Evolutionary conservation across 2,113 vertebrate genomes (phyloP), one percentile per base, ranked within the genome.

Genomic region (Cisticola juncidis): DNA sequence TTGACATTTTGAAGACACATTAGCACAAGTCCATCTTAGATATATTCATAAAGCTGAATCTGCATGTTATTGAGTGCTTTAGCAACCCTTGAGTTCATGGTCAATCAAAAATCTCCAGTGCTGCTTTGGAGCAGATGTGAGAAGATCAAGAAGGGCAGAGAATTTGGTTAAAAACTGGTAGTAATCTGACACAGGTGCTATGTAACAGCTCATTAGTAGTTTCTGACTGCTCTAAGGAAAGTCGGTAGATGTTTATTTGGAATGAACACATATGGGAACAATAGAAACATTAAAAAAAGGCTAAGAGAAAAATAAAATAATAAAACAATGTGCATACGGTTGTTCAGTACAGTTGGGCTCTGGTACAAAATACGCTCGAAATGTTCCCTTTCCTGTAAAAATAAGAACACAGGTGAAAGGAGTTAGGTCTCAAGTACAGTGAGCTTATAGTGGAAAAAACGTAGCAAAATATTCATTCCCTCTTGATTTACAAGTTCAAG

Each of bases 191-290:
- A 70, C 33, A 83, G 73, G 77, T 84, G 72, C 60, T 81, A 64
- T 82, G 42, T 70, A 66, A 44, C 60, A 93, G 61, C 35, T 88
- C 91, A 83, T 88, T 86, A 83, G 69, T 74, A 56, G 69, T 66
- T 95, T 92, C 68, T 88, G 51, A 70, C 58, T 66, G 44, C 45
- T 86, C 68, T 69, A 86, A 96, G 44, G 42, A 77, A 82, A 94
- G 76, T 28, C 80, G 36, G 54, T 77, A 69, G 71, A 66, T 76
- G 66, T 54, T 91, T 80, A 58, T 40, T 62, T 73, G 20, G 38
- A 90, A 93, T 51, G 47, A 71, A 73, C 25, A 50, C 72, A 80
- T 88, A 66, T 86, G 64, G 79, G 78, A 95, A 77, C 54, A 90
- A 88, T 16, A 77, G 54, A 61, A 73, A 81, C 16, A 66, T 57